Percentiles rank a stretch among this genome's conserved stretches.
These are phyloP conservation scores for Schizaphis graminum DNA, from an alignment of 2,888 invertebrate genomes.

Conservation along the genomic window DNA sequence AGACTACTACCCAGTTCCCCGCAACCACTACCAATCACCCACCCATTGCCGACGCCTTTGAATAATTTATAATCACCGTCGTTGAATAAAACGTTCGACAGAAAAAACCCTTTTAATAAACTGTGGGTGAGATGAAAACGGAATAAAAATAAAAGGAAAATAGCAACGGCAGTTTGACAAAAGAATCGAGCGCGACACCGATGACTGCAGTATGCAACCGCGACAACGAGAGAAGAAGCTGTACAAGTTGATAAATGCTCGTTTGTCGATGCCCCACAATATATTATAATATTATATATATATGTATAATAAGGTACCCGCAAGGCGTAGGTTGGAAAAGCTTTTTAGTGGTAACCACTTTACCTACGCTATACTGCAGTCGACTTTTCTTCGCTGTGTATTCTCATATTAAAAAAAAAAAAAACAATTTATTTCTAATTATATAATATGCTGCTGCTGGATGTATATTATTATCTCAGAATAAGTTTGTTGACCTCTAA, in stretches of 20 bases:
- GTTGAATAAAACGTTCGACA: background rate
- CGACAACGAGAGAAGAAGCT: conserved; percentile 7
- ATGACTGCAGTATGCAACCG: background rate
- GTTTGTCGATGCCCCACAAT: conserved; percentile 3
- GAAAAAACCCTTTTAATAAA: conserved; percentile 31
- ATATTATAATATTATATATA: background rate
- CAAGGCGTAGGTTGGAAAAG: background rate
- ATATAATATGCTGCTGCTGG: background rate
- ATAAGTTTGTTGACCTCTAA: background rate
- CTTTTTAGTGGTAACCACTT: background rate
- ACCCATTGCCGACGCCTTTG: background rate
- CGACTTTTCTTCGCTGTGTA: background rate
- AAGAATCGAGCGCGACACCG: background rate
- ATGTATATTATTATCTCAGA: background rate
- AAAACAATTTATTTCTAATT: background rate
- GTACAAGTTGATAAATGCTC: conserved; percentile 50
- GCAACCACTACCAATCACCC: background rate
- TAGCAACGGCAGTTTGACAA: background rate
- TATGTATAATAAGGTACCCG: background rate
- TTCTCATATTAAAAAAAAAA: conserved; percentile 5
- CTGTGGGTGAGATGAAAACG: background rate
- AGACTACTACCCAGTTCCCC: background rate
- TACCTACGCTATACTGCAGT: background rate
- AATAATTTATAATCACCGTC: conserved; percentile 40
- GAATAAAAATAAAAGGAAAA: background rate